Conservation (phyloP, 2,797 vertebrate species). For the Eupleurogrammus muticus region DNA sequence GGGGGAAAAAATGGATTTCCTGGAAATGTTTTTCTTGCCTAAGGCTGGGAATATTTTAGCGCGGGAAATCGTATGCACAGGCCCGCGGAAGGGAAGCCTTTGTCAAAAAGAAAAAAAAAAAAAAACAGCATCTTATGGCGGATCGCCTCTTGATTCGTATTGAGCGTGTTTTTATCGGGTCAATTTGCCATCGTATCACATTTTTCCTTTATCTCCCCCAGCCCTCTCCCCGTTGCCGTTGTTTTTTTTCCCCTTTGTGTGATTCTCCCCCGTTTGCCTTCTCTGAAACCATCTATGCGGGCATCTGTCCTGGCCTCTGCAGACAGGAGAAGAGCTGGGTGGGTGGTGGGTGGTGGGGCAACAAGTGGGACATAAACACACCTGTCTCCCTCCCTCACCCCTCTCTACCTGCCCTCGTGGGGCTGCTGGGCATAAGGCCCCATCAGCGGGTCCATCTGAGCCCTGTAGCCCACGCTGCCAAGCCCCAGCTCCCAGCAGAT, state of each 20-base stretch:
- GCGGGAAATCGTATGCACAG: constrained; percentile 48
- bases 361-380: constrained; percentile 78
- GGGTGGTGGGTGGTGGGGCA: constrained; percentile 39
- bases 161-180: constrained; percentile 47
- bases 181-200: constrained; percentile 44
- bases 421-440: constrained; percentile 75
- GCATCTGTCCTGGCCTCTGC: constrained; percentile 64
- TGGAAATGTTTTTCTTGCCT: constrained; percentile 62
- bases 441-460: constrained; percentile 78
- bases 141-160: constrained; percentile 60
- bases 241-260: constrained; percentile 35
- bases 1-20: constrained; percentile 59
- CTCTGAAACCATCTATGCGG: constrained; percentile 58
- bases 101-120: constrained; percentile 27
- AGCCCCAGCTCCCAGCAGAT: constrained; percentile 67
- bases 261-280: constrained; percentile 22
- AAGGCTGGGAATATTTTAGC: constrained; percentile 48
- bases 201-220: constrained; percentile 23
- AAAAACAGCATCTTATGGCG: constrained; percentile 22
- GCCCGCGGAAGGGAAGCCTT: constrained; percentile 31
- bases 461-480: constrained; percentile 74
- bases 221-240: not conserved
- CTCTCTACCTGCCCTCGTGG: constrained; percentile 61
- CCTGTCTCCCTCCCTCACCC: constrained; percentile 67
- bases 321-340: not conserved